Conservation (phyloP, 2,888 invertebrate species). For the Noctua pronuba region DNA sequence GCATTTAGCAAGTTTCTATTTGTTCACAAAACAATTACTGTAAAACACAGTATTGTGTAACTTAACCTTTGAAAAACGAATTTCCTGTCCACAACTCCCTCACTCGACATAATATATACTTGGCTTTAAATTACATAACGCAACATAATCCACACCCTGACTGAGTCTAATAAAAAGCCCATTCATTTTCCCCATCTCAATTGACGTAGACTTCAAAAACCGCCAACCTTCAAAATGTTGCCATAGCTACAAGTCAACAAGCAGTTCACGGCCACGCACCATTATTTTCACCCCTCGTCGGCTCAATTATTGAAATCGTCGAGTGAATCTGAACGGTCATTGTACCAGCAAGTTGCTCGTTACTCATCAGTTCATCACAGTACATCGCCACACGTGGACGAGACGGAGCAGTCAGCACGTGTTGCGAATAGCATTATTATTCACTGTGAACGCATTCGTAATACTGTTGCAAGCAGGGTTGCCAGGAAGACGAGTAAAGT, state of each 20-base stretch:
- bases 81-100: neutral
- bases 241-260: conserved; percentile 21
- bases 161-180: neutral
- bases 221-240: conserved; percentile 24
- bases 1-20: conserved; percentile 9
- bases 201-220: neutral
- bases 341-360: conserved; percentile 24
- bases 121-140: conserved; percentile 15
- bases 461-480: conserved; percentile 55
- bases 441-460: conserved; percentile 55
- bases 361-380: conserved; percentile 52
- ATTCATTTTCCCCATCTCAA: conserved; percentile 18
- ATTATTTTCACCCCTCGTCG: conserved; percentile 28
- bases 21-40: neutral
- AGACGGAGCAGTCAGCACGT: conserved; percentile 39
- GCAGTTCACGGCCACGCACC: conserved; percentile 31
- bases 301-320: conserved; percentile 19
- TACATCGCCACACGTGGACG: conserved; percentile 55
- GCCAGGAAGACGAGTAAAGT: conserved; percentile 24
- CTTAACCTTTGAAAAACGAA: neutral
- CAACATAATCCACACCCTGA: conserved; percentile 4
- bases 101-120: neutral
- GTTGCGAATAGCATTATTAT: conserved; percentile 51
- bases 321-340: conserved; percentile 47
- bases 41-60: neutral